Conservation (phyloP, 2,797 vertebrate genomes). For the Coracias cyanogaster region DNA sequence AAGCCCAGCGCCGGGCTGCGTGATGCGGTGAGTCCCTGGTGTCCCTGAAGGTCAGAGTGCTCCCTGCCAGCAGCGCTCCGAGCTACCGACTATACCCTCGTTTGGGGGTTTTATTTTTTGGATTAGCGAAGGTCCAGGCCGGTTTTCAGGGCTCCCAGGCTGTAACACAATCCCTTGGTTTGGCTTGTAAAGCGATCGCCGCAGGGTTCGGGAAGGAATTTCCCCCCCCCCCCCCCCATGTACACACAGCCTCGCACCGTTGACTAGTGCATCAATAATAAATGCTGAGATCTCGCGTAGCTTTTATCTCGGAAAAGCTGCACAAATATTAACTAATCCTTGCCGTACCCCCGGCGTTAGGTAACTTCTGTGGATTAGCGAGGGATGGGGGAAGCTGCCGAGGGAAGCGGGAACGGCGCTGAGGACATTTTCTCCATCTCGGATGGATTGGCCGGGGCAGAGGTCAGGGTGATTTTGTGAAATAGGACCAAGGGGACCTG, state of each 20-base stretch:
- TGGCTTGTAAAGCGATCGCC: constrained; percentile 58
- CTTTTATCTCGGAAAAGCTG: constrained; percentile 8
- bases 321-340: constrained; percentile 45
- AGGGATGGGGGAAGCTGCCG: neutral
- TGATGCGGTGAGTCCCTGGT: neutral
- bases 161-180: constrained; percentile 46
- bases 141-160: neutral
- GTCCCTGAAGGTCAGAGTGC: constrained; percentile 50
- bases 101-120: neutral
- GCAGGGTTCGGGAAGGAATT: constrained; percentile 48
- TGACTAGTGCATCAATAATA: constrained; percentile 57
- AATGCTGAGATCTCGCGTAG: neutral
- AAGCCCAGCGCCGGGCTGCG: neutral
- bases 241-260: neutral
- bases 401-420: neutral
- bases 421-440: neutral
- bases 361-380: constrained; percentile 19
- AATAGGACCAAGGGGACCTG: neutral
- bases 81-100: neutral
- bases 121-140: neutral
- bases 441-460: neutral
- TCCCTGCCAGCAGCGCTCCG: neutral
- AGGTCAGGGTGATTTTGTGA: neutral
- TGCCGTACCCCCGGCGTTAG: neutral
- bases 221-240: neutral